A percentile compares a stretch with the other conserved stretches of the same genome.
Evolutionary conservation across 2,797 vertebrate genomes (phyloP).

Genomic region (Thalassophryne amazonica): DNA sequence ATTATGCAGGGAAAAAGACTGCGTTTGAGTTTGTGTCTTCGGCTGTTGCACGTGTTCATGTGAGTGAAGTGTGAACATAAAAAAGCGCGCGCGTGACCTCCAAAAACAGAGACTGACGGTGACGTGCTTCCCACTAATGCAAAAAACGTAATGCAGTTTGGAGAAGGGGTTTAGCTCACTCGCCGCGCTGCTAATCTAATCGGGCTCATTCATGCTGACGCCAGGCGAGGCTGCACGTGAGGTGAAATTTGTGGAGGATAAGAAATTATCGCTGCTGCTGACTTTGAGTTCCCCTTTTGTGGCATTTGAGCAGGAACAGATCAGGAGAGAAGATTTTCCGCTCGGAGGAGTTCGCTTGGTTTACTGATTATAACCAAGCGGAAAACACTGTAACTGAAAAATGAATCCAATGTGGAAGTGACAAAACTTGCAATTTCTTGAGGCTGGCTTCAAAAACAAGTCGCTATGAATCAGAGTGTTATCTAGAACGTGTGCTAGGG

Average conservation of each 20-base stretch:
- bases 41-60: slow-evolving; percentile 20
- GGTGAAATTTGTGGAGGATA: slow-evolving; percentile 12
- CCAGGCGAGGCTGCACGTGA: slow-evolving; percentile 10
- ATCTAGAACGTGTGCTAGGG: too few species aligned
- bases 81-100: slow-evolving; percentile 50
- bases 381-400: too few species aligned
- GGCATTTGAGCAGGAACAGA: slow-evolving; percentile 33
- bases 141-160: slow-evolving; percentile 20
- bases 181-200: slow-evolving; percentile 39
- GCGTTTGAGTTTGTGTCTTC: slow-evolving; percentile 16
- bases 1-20: slow-evolving; percentile 18
- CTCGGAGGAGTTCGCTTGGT: too few species aligned
- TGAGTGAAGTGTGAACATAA: slow-evolving; percentile 9
- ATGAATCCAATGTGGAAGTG: too few species aligned
- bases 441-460: too few species aligned
- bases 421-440: too few species aligned
- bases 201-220: slow-evolving; percentile 23
- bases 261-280: slow-evolving; percentile 23
- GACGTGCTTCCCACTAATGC: slow-evolving; percentile 19
- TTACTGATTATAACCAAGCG: too few species aligned
- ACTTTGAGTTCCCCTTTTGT: slow-evolving; percentile 36
- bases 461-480: too few species aligned
- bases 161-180: slow-evolving; percentile 11
- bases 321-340: slow-evolving; percentile 23
- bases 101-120: slow-evolving; percentile 20